Conservation (phyloP, 2,797 vertebrate species). For the Emydoidea blandingii region DNA sequence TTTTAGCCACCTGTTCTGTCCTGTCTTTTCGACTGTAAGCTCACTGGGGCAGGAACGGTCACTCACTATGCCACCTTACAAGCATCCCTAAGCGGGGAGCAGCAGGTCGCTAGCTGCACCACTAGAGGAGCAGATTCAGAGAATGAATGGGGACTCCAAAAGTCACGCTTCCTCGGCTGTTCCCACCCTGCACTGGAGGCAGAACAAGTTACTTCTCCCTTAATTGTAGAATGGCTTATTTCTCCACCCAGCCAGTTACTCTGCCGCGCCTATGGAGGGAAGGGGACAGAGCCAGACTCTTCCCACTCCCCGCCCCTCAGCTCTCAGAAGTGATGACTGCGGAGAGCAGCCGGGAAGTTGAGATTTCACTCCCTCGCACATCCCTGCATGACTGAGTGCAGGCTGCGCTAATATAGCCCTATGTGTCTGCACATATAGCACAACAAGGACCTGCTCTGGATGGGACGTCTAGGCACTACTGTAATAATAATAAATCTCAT, state of each 20-base stretch:
- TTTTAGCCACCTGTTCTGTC: background rate
- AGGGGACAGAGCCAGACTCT: background rate
- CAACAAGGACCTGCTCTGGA: fast-evolving
- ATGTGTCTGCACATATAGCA: background rate
- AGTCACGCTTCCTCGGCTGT: background rate
- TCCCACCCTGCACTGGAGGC: background rate
- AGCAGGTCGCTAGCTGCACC: background rate
- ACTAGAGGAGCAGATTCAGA: background rate
- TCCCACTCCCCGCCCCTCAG: background rate
- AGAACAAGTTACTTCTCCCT: background rate
- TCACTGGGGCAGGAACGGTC: background rate
- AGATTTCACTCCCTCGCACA: background rate
- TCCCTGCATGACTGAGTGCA: background rate
- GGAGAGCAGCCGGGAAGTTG: background rate
- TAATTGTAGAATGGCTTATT: background rate
- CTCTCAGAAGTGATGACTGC: background rate
- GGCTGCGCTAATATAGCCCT: background rate
- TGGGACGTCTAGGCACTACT: fast-evolving
- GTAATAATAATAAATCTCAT: background rate
- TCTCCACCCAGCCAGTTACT: background rate
- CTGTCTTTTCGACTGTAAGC: background rate
- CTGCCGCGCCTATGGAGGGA: background rate
- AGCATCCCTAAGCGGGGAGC: background rate
- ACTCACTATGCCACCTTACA: background rate
- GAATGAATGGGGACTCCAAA: background rate